phyloP scores from a whole-genome alignment of 2,888 invertebrate genomes.

The Ophonus ardosiacus region DNA sequence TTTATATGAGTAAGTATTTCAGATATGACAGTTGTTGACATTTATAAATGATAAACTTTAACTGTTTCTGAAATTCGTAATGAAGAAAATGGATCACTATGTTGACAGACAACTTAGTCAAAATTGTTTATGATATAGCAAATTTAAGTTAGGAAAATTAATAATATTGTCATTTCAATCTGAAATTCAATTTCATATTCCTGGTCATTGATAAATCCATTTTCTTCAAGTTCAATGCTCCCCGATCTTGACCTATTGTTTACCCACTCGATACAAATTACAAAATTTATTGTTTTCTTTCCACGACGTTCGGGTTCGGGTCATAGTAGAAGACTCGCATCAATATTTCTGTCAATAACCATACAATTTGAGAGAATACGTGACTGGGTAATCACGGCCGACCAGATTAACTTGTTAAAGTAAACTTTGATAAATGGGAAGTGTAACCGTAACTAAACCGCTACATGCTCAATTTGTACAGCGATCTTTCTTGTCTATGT shows the following conservation, averaged over 20 bases:
- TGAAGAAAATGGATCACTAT: too few species aligned
- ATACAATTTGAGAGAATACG: conserved; percentile 58
- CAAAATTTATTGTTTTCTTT: conserved; percentile 58
- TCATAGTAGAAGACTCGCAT: conserved; percentile 17
- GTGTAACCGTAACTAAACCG: conserved; percentile 47
- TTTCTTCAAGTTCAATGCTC: conserved; percentile 8
- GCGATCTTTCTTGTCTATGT: conserved; percentile 27
- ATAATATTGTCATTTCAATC: background rate
- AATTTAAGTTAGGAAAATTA: background rate
- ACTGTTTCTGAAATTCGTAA: too few species aligned
- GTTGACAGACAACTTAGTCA: too few species aligned
- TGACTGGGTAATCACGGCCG: conserved; percentile 57
- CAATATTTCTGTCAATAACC: conserved; percentile 62
- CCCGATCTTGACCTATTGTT: conserved; percentile 49
- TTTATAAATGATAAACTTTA: too few species aligned
- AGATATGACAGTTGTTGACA: too few species aligned
- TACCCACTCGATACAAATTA: conserved; percentile 53
- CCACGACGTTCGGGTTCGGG: background rate
- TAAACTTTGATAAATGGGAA: conserved; percentile 60
- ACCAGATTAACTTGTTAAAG: conserved; percentile 59
- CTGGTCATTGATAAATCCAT: background rate
- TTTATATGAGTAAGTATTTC: too few species aligned
- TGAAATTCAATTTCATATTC: background rate
- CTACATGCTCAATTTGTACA: conserved; percentile 26
- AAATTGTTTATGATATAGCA: background rate